Base-by-base conservation (phyloP, 1,140 invertebrate genomes). In the Atta colombica region DNA sequence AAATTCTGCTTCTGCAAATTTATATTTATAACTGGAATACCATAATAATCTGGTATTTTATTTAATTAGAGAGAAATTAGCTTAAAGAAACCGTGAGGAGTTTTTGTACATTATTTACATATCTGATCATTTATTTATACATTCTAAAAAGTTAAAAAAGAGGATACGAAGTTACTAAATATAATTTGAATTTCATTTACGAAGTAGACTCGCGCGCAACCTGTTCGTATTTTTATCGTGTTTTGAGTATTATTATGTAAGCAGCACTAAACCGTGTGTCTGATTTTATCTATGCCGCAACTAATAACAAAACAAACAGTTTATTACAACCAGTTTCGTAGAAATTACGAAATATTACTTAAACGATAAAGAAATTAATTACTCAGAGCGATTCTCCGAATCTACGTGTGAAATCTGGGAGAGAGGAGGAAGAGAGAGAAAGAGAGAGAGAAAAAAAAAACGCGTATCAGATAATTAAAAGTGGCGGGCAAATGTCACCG, bases 401-500 rank as follows among this genome's bases (percentile, higher is more conserved):
- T 39, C 39, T 35, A 61, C n/a, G 80, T 39, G 18, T 28, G 66
- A 72, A 12, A 61, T 80, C n/a, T 21, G 14, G 3, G 4, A 0
- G 5, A 12, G 16, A 31, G 39, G 39, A 12, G 39, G 39, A 10
- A 10, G 39, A 45, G 39, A 10, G 39, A 8, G 39, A 8, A 8
- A 6, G 35, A 39, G 0, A 8, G 28, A 31, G 2, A 10, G 39
- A 45, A 45, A 2, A 0, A 6, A 58, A 25, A 78, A 45, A 71
- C 16, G 35, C 35, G 14, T 74, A 49, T 74, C 53, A 49, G 49
- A 61, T 82, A 49, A 82, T 82, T 58, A 60, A 45, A 82, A 45
- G 80, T 49, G 53, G 53, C 80, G 53, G 68, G 25, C 68, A 82
- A 82, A 82, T 82, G 80, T 82, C 80, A 82, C 35, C 35, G 53